phyloP scores from a whole-genome alignment of 2,113 vertebrate genomes.

The Chaenocephalus aceratus region DNA sequence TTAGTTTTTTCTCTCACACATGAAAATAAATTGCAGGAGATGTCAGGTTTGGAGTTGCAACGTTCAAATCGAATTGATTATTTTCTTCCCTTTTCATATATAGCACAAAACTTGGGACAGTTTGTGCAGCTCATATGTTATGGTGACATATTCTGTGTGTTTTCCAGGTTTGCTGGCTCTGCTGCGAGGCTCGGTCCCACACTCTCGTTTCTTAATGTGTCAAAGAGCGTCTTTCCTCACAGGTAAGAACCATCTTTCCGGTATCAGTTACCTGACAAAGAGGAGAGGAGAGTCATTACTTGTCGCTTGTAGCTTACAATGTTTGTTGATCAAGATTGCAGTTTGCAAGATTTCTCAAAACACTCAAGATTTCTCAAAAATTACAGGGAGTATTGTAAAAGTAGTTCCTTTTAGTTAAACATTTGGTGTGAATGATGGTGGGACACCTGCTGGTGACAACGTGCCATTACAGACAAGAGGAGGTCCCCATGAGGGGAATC shows the following conservation, averaged over 20 bases:
- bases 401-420: neutral
- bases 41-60: neutral
- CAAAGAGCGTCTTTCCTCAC: conserved; percentile 79
- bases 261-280: neutral
- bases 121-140: neutral
- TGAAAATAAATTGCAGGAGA: neutral
- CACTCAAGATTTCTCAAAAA: neutral
- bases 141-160: neutral
- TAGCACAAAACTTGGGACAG: neutral
- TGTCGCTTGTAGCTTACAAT: neutral
- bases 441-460: conserved; percentile 66
- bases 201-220: conserved; percentile 77
- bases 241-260: conserved; percentile 56
- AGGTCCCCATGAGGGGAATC: no score
- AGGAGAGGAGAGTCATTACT: neutral
- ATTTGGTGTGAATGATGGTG: conserved; percentile 5
- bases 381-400: neutral
- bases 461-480: conserved; percentile 8
- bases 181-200: conserved; percentile 73
- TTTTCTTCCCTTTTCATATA: neutral
- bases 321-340: neutral
- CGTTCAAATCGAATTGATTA: neutral
- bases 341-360: neutral
- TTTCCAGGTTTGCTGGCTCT: conserved; percentile 77
- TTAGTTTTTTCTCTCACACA: neutral